Conservation (phyloP, 2,888 invertebrate species). For the Lithophane semibrunnea region DNA sequence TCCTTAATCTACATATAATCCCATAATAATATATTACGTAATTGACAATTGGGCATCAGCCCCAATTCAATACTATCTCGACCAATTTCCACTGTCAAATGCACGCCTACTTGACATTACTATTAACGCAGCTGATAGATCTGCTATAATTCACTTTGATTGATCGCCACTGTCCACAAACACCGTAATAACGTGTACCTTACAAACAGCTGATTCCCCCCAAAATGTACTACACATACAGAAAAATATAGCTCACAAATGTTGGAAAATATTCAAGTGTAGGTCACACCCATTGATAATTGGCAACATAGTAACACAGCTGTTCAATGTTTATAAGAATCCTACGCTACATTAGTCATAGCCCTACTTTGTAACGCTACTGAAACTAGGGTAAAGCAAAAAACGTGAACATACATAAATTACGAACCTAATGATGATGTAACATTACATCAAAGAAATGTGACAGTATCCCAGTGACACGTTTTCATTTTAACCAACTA, state of each 20-base stretch:
- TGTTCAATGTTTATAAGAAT: slow-evolving; percentile 58
- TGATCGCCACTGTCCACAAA: slow-evolving; percentile 27
- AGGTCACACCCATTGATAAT: slow-evolving; percentile 59
- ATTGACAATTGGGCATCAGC: neutral
- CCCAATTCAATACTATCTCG: slow-evolving; percentile 15
- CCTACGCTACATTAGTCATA: slow-evolving; percentile 49
- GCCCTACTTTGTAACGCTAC: slow-evolving; percentile 22
- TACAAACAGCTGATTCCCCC: slow-evolving; percentile 38
- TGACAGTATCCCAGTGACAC: slow-evolving; percentile 50
- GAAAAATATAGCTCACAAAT: slow-evolving; percentile 8
- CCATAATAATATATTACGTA: neutral
- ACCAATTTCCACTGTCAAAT: slow-evolving; percentile 35
- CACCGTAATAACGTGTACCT: slow-evolving; percentile 7
- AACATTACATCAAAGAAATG: slow-evolving; percentile 26
- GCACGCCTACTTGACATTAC: slow-evolving; percentile 32
- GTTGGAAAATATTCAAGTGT: slow-evolving; percentile 23
- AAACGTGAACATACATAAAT: slow-evolving; percentile 57
- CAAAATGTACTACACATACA: neutral
- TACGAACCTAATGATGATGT: slow-evolving; percentile 31
- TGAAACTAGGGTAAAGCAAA: slow-evolving; percentile 46
- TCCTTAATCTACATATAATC: neutral
- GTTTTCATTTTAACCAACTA: slow-evolving; percentile 53
- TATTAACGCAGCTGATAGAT: slow-evolving; percentile 51
- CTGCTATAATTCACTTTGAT: slow-evolving; percentile 43
- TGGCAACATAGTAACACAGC: slow-evolving; percentile 50